phyloP scores from a whole-genome alignment of 1,140 invertebrate genomes.

The Nasonia vitripennis region DNA sequence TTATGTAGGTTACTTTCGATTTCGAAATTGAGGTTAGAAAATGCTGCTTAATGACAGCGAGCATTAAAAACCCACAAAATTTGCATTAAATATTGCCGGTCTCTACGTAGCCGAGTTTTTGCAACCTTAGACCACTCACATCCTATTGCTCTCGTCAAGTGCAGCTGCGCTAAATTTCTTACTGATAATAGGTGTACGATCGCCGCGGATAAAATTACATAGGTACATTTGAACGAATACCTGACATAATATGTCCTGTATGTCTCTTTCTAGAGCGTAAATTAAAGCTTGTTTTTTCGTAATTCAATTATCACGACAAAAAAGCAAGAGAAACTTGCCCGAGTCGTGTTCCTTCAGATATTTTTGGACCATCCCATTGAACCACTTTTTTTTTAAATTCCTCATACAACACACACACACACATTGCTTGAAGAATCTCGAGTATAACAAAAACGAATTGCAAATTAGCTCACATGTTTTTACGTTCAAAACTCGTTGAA shows the following conservation, averaged over 20 bases:
- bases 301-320: too few relatives aligned
- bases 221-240: not conserved
- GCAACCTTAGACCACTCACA: not conserved
- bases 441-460: too few relatives aligned
- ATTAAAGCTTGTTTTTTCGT: too few relatives aligned
- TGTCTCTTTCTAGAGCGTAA: not conserved
- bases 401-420: too few relatives aligned
- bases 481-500: too few relatives aligned
- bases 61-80: slow-evolving; percentile 6
- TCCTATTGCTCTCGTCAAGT: not conserved
- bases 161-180: not conserved
- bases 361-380: too few relatives aligned
- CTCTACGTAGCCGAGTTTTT: not conserved
- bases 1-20: not conserved
- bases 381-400: too few relatives aligned
- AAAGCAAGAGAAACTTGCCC: too few relatives aligned
- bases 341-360: too few relatives aligned
- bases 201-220: not conserved
- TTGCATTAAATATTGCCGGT: not conserved
- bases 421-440: too few relatives aligned
- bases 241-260: not conserved
- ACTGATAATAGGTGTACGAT: not conserved
- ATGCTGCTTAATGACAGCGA: not conserved
- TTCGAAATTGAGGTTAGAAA: not conserved
- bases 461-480: too few relatives aligned